Evolutionary conservation across 64 coral and sea anemone species (phyloP).

Genomic region (Trachythela sp.): DNA sequence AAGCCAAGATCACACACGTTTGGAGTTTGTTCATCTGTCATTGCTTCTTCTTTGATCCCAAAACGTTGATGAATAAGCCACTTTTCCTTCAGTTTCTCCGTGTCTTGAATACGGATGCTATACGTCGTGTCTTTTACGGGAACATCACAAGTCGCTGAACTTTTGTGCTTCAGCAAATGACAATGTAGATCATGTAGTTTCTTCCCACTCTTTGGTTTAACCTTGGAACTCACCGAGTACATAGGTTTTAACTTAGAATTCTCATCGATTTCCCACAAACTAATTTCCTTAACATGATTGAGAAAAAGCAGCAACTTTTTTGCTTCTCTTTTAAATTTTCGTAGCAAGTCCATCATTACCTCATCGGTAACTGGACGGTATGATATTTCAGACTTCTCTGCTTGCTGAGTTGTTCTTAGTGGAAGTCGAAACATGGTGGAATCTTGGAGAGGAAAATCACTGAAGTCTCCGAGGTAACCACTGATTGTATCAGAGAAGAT

Average conservation of each 20-base stretch:
- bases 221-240: constrained; percentile 52
- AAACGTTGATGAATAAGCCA: constrained; percentile 89
- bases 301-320: constrained; percentile 83
- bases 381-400: constrained; percentile 66
- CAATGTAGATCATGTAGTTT: constrained; percentile 52
- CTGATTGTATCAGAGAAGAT: constrained; percentile 64
- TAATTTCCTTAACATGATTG: constrained; percentile 60
- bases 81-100: constrained; percentile 51
- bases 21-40: constrained; percentile 33
- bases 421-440: constrained; percentile 92
- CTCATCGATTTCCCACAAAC: constrained; percentile 70
- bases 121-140: constrained; percentile 66
- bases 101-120: constrained; percentile 62
- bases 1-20: constrained; percentile 57
- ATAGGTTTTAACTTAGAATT: constrained; percentile 44
- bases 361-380: constrained; percentile 26
- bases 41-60: constrained; percentile 49
- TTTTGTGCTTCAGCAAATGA: constrained; percentile 42
- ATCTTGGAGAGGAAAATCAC: constrained; percentile 53
- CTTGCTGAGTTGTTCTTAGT: constrained; percentile 42
- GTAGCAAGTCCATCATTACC: constrained; percentile 56
- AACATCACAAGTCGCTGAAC: constrained; percentile 38
- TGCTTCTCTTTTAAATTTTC: constrained; percentile 60
- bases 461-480: constrained; percentile 69
- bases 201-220: constrained; percentile 24